Evolutionary conservation across 2,888 invertebrate species (phyloP).

Genomic region (Epirrhoe alternata): DNA sequence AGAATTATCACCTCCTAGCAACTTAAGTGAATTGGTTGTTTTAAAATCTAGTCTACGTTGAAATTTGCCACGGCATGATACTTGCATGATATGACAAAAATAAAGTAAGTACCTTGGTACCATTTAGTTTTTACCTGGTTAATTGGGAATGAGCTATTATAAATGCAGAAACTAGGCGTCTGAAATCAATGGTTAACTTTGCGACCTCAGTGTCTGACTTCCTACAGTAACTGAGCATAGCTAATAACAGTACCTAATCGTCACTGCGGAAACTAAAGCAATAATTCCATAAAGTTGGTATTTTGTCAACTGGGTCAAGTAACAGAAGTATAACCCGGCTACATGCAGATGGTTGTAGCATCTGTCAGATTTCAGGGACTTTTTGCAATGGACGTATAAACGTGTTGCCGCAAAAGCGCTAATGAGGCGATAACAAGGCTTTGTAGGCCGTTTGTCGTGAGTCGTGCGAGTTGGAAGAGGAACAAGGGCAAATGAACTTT

Average conservation of each 20-base stretch:
- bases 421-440: constrained; percentile 49
- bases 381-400: constrained; percentile 29
- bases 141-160: background rate
- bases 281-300: constrained; percentile 26
- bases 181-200: background rate
- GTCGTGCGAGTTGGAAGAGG: background rate
- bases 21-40: background rate
- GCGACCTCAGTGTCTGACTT: background rate
- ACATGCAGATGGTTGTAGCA: constrained; percentile 20
- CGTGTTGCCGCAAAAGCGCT: constrained; percentile 48
- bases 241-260: constrained; percentile 4
- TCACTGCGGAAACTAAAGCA: constrained; percentile 20
- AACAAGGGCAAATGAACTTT: constrained; percentile 21
- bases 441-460: constrained; percentile 46
- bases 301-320: constrained; percentile 41
- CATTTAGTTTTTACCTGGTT: too few relatives aligned
- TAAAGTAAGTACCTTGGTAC: background rate
- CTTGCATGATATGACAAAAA: background rate
- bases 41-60: background rate
- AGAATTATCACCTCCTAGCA: background rate
- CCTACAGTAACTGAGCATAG: background rate
- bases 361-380: constrained; percentile 21
- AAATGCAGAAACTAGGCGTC: background rate
- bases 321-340: constrained; percentile 42
- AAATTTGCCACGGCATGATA: background rate